phyloP scores from a whole-genome alignment of 2,113 vertebrate genomes.

The Scomber japonicus region DNA sequence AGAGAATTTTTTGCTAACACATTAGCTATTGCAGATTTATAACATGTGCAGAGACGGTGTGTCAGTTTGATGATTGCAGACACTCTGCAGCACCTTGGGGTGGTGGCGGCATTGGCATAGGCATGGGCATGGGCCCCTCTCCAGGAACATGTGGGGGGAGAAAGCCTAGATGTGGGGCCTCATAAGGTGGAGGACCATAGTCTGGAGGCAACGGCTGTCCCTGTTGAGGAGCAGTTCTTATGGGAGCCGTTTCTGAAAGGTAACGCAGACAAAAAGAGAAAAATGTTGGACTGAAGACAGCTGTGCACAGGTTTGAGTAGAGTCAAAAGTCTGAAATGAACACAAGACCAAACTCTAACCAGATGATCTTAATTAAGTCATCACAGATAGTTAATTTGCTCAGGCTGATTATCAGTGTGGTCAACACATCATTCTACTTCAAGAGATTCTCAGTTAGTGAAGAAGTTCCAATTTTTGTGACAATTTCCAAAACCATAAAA shows the following conservation, averaged over 20 bases:
- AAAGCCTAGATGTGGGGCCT: constrained; percentile 89
- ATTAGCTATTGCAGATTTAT: neutral
- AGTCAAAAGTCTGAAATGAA: neutral
- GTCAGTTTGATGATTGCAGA: neutral
- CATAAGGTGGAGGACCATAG: constrained; percentile 94
- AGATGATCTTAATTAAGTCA: too few relatives aligned
- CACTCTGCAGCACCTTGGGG: constrained; percentile 83
- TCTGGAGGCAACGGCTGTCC: constrained; percentile 90
- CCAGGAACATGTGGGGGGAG: constrained; percentile 90
- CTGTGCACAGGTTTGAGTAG: neutral
- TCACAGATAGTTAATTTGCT: neutral
- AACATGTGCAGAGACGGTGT: too few relatives aligned
- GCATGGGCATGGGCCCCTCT: constrained; percentile 86
- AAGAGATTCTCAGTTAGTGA: neutral
- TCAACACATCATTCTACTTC: neutral
- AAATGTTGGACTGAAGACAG: neutral
- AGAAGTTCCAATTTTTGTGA: neutral
- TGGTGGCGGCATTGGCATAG: constrained; percentile 75
- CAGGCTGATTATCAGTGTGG: neutral
- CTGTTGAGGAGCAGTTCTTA: constrained; percentile 85
- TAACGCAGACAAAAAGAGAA: constrained; percentile 20
- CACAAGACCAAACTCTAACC: neutral
- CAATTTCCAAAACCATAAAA: too few relatives aligned
- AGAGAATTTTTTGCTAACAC: neutral
- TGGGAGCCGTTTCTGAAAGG: constrained; percentile 76